Conservation (phyloP, 2,888 invertebrate species). For the Sinelater perroti region DNA sequence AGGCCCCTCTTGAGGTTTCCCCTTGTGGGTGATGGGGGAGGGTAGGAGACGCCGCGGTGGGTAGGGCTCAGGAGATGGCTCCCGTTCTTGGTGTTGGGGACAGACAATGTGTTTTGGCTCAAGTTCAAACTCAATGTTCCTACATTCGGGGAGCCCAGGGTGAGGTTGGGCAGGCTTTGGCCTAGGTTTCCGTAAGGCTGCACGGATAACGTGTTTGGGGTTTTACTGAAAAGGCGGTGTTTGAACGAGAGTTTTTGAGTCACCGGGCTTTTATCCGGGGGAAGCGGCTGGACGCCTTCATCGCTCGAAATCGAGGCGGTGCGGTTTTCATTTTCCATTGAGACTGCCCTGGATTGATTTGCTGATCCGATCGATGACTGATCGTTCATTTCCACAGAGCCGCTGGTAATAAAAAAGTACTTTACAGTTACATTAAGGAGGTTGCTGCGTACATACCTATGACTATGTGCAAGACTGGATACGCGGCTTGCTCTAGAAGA, state of each 20-base stretch:
- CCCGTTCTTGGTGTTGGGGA: slow-evolving; percentile 62
- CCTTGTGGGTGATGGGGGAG: slow-evolving; percentile 80
- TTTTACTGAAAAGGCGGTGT: slow-evolving; percentile 58
- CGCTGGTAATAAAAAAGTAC: slow-evolving; percentile 59
- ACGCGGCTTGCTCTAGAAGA: slow-evolving; percentile 71
- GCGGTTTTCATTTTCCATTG: slow-evolving; percentile 70
- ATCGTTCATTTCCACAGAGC: slow-evolving; percentile 74
- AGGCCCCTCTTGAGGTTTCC: slow-evolving; percentile 72
- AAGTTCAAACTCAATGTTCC: slow-evolving; percentile 55
- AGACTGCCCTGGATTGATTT: slow-evolving; percentile 65
- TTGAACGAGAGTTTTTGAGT: slow-evolving; percentile 56
- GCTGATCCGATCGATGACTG: slow-evolving; percentile 62
- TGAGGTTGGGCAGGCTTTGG: slow-evolving; percentile 83
- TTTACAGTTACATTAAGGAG: too few species aligned
- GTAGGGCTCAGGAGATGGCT: slow-evolving; percentile 66
- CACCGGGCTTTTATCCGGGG: slow-evolving; percentile 60
- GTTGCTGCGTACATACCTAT: slow-evolving; percentile 69
- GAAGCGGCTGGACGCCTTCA: slow-evolving; percentile 64
- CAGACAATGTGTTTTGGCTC: slow-evolving; percentile 65
- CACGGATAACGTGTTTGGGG: slow-evolving; percentile 79
- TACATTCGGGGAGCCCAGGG: slow-evolving; percentile 60
- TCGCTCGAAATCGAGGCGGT: slow-evolving; percentile 73
- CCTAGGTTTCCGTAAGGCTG: slow-evolving; percentile 75
- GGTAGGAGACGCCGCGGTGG: slow-evolving; percentile 80
- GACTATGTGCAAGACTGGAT: slow-evolving; percentile 77